A percentile compares a stretch with the other conserved stretches of the same genome.
These are phyloP conservation scores for Eubasilissa splendida DNA, from an alignment of 2,888 invertebrate species.

Conservation along the genomic window DNA sequence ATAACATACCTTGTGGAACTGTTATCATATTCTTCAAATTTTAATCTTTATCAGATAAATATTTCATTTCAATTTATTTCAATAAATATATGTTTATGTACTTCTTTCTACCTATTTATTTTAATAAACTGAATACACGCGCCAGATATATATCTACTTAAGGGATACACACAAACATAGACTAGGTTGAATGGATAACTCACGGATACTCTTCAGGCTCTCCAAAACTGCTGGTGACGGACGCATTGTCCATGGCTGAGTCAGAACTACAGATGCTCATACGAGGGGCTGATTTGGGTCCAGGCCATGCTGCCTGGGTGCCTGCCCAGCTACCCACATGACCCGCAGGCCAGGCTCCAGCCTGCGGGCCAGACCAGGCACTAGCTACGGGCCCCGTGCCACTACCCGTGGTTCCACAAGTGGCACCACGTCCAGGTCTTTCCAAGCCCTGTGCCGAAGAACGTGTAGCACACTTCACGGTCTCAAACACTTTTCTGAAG, in stretches of 20 bases:
- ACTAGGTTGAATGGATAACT: slow-evolving; percentile 61
- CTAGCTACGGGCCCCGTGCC: slow-evolving; percentile 33
- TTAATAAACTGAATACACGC: no score
- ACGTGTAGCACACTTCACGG: slow-evolving; percentile 87
- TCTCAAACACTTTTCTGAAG: slow-evolving; percentile 93
- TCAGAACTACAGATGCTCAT: slow-evolving; percentile 76
- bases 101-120: no score
- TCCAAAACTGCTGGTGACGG: slow-evolving; percentile 71
- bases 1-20: no score
- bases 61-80: no score
- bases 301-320: slow-evolving; percentile 60
- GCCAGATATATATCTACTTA: no score
- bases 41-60: no score
- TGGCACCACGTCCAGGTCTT: slow-evolving; percentile 22
- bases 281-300: slow-evolving; percentile 62
- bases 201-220: slow-evolving; percentile 86
- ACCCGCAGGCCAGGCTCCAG: slow-evolving; percentile 64
- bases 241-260: slow-evolving; percentile 71
- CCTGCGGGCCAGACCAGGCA: slow-evolving; percentile 55
- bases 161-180: neutral
- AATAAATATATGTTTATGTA: no score
- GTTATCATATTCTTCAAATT: no score
- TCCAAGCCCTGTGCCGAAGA: slow-evolving; percentile 49
- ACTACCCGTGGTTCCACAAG: slow-evolving; percentile 59
- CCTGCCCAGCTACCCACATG: slow-evolving; percentile 61